Percentiles rank a stretch among this genome's conserved stretches.
Conservation (phyloP, 1,140 invertebrate genomes). For the Bombus vancouverensis region DNA sequence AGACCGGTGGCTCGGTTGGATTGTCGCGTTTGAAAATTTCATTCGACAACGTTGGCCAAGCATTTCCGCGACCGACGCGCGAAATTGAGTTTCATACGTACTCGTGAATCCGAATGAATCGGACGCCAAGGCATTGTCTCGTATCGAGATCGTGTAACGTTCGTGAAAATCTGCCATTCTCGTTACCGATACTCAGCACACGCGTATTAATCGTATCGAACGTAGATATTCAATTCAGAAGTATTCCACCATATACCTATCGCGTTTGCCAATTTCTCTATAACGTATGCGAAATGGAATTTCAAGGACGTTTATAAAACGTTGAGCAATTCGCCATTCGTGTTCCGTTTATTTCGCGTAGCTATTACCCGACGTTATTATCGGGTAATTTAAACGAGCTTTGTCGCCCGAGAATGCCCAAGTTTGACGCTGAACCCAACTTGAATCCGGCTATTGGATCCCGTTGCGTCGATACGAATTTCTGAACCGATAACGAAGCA, state of each 20-base stretch:
- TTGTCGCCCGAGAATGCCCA: constrained; percentile 18
- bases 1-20: background rate
- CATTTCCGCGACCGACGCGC: background rate
- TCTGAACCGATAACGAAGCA: background rate
- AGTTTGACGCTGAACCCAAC: background rate
- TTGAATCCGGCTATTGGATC: background rate
- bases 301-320: background rate
- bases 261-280: no score
- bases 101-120: constrained; percentile 10
- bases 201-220: no score
- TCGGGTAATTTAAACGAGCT: background rate
- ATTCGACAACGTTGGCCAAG: constrained; percentile 3
- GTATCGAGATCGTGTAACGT: no score
- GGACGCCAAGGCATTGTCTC: background rate
- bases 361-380: background rate
- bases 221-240: no score
- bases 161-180: no score
- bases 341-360: background rate
- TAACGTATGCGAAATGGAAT: background rate
- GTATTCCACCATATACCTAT: no score
- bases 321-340: background rate
- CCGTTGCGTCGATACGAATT: background rate
- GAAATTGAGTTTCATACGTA: constrained; percentile 19
- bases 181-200: no score
- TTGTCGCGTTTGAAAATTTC: constrained; percentile 20